phyloP scores from a whole-genome alignment of 2,113 vertebrate genomes.

The Engystomops pustulosus region DNA sequence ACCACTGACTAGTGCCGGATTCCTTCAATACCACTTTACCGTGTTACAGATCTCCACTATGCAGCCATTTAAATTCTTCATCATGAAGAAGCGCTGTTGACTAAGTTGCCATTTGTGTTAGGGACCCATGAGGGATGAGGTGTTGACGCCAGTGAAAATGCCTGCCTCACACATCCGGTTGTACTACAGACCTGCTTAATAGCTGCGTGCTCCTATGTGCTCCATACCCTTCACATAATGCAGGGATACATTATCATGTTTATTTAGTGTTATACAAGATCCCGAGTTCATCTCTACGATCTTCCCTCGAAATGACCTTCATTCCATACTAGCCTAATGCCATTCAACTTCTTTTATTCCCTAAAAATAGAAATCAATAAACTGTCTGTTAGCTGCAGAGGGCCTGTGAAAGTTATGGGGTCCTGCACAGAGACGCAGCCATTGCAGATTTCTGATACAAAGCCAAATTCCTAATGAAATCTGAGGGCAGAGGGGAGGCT shows the following conservation, averaged over 20 bases:
- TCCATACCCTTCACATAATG: constrained; percentile 11
- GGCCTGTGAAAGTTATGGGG: constrained; percentile 66
- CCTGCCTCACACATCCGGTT: constrained; percentile 11
- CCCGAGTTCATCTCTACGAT: constrained; percentile 10
- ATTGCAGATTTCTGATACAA: constrained; percentile 72
- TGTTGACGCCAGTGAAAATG: constrained; percentile 31
- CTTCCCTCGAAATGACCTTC: constrained; percentile 45
- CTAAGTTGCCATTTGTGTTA: constrained; percentile 21
- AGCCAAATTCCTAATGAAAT: constrained; percentile 82
- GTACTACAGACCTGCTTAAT: constrained; percentile 13
- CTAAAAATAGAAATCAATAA: constrained; percentile 58
- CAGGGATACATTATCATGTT: constrained; percentile 25
- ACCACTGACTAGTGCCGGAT: not conserved
- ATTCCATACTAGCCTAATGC: constrained; percentile 29
- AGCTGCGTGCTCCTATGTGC: not conserved
- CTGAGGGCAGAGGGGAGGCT: constrained; percentile 70
- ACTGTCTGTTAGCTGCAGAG: constrained; percentile 48
- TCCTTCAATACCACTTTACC: not conserved
- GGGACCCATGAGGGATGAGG: constrained; percentile 23
- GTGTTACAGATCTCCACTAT: constrained; percentile 9
- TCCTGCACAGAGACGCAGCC: constrained; percentile 64
- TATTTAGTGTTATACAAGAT: constrained; percentile 29
- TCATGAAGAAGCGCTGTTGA: constrained; percentile 19
- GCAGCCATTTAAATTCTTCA: not conserved
- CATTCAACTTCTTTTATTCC: constrained; percentile 55